These are phyloP conservation scores for Etheostoma spectabile DNA, from an alignment of 2,113 vertebrate genomes.

Conservation along the genomic window DNA sequence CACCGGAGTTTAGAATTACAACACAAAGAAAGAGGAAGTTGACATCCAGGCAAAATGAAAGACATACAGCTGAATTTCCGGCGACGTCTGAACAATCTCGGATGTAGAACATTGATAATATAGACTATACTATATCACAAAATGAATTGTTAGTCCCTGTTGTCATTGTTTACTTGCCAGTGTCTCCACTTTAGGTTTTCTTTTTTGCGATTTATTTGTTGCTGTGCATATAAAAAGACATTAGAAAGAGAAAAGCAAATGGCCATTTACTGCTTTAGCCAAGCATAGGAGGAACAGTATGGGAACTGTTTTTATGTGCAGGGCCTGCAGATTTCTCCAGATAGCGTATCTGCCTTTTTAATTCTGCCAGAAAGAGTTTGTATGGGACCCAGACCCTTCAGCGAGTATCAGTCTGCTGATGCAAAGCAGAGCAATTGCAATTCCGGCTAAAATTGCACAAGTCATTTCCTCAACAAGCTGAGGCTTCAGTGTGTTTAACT, in stretches of 20 bases:
- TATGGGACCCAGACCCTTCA: slow-evolving; percentile 44
- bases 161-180: background rate
- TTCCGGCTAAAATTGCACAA: slow-evolving; percentile 44
- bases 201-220: slow-evolving; percentile 16
- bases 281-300: slow-evolving; percentile 48
- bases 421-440: slow-evolving; percentile 68
- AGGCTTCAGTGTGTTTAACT: slow-evolving; percentile 29
- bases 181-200: background rate
- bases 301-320: slow-evolving; percentile 60
- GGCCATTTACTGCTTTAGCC: slow-evolving; percentile 36
- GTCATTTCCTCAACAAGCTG: slow-evolving; percentile 27
- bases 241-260: slow-evolving; percentile 39
- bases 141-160: background rate
- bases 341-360: slow-evolving; percentile 70
- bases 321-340: slow-evolving; percentile 65
- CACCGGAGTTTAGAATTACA: too few species aligned
- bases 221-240: slow-evolving; percentile 44
- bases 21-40: too few species aligned
- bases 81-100: too few species aligned
- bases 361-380: slow-evolving; percentile 45
- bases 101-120: too few species aligned
- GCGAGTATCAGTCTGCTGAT: slow-evolving; percentile 60
- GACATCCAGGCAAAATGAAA: too few species aligned
- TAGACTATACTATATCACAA: background rate
- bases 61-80: too few species aligned